Conservation (phyloP, 2,797 vertebrate genomes). For the Sphenodon punctatus region DNA sequence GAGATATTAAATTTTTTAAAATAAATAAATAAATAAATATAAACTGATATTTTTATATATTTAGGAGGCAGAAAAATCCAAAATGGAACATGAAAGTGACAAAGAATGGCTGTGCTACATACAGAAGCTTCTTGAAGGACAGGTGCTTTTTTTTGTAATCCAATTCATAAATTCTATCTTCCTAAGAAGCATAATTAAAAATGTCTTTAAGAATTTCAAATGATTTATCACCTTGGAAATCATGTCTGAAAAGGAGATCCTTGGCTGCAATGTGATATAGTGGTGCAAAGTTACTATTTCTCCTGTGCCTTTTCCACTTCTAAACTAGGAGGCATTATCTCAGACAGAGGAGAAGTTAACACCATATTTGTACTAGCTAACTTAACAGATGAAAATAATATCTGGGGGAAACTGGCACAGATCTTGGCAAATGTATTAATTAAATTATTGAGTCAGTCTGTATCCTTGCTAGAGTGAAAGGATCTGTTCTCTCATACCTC, state of each 20-base stretch:
- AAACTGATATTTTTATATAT: conserved; percentile 38
- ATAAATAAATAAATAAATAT: too few species aligned
- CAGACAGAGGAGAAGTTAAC: conserved; percentile 49
- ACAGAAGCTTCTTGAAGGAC: conserved; percentile 85
- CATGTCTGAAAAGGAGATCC: too few species aligned
- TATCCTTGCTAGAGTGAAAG: conserved; percentile 67
- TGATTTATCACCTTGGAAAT: too few species aligned
- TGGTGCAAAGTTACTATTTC: too few species aligned
- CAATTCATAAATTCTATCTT: not conserved
- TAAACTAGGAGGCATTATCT: conserved; percentile 30
- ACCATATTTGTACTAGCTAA: conserved; percentile 48
- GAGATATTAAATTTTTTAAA: too few species aligned
- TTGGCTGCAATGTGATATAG: too few species aligned
- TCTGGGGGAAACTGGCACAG: conserved; percentile 47
- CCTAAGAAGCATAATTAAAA: too few species aligned
- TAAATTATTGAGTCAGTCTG: conserved; percentile 73
- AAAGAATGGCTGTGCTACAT: conserved; percentile 85
- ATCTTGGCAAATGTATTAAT: conserved; percentile 76
- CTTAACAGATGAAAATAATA: conserved; percentile 61
- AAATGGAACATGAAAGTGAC: conserved; percentile 74
- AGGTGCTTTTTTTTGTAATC: conserved; percentile 74
- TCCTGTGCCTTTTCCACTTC: conserved; percentile 32
- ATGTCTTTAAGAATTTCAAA: not conserved
- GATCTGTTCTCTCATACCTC: conserved; percentile 72
- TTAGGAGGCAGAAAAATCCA: conserved; percentile 74